Percentiles rank a stretch among this genome's conserved stretches.
phyloP scores from a whole-genome alignment of 2,888 invertebrate species.

The Carabus problematicus region DNA sequence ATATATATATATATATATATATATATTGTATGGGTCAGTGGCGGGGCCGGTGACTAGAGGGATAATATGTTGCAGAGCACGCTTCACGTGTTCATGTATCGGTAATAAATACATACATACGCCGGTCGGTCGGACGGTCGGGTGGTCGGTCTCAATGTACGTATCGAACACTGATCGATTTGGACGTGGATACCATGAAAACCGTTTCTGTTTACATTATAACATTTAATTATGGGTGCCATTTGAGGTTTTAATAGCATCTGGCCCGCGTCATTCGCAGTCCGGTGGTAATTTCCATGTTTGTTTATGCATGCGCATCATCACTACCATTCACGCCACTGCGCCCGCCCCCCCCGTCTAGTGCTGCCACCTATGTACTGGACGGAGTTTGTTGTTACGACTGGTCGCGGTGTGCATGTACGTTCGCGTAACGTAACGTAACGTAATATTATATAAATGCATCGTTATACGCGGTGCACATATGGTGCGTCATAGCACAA shows the following conservation, averaged over 20 bases:
- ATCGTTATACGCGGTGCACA: too few species aligned
- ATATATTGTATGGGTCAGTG: too few species aligned
- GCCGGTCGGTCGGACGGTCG: neutral
- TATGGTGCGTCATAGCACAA: too few species aligned
- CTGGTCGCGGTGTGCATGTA: neutral
- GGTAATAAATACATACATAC: neutral
- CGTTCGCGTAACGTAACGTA: neutral
- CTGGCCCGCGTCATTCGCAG: conserved; percentile 31
- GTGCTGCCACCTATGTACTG: neutral
- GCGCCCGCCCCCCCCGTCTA: neutral
- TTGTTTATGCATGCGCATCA: conserved; percentile 26
- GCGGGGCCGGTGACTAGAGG: too few species aligned
- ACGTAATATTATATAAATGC: neutral
- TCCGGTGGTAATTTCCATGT: conserved; percentile 23
- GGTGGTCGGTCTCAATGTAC: too few species aligned
- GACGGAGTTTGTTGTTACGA: neutral
- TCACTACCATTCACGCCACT: neutral
- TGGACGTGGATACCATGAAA: conserved; percentile 15
- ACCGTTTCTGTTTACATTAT: conserved; percentile 30
- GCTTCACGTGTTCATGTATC: too few species aligned
- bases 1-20: too few species aligned
- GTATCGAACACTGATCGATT: conserved; percentile 25
- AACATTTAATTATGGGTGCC: conserved; percentile 38
- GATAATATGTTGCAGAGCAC: too few species aligned
- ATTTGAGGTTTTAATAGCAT: conserved; percentile 38